These are phyloP conservation scores for Abramis brama DNA, from an alignment of 2,113 vertebrate species.

Conservation along the genomic window DNA sequence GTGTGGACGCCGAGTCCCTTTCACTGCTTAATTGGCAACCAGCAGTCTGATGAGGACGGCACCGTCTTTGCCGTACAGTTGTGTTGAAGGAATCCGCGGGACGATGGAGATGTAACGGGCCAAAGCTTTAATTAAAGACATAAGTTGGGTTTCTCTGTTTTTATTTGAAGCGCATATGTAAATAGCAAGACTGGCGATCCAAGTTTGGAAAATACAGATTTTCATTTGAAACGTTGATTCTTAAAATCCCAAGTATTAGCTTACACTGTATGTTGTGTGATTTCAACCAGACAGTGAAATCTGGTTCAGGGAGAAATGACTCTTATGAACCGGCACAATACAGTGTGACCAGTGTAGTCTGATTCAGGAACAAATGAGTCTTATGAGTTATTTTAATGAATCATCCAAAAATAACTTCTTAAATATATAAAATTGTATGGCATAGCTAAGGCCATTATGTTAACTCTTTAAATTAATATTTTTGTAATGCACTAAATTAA, in stretches of 20 bases:
- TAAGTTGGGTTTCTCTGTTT: not conserved
- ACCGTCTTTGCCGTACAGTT: conserved; percentile 2
- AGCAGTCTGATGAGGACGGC: conserved; percentile 11
- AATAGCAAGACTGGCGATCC: not conserved
- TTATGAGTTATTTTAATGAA: not conserved
- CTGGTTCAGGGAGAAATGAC: not conserved
- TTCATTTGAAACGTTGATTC: not conserved
- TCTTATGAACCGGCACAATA: not conserved
- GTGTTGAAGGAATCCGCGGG: not conserved
- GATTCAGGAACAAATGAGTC: not conserved
- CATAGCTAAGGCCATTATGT: no score
- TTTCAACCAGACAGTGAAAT: not conserved
- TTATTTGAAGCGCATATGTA: conserved; percentile 1
- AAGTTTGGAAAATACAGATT: not conserved
- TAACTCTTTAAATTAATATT: not conserved
- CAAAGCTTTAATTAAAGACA: conserved; percentile 34
- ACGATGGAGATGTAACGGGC: conserved; percentile 26
- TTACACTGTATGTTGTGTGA: not conserved
- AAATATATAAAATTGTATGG: not conserved
- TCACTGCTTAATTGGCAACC: conserved; percentile 48
- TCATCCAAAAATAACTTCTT: not conserved
- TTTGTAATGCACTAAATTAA: not conserved
- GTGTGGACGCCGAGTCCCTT: conserved; percentile 46
- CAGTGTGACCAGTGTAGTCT: not conserved
- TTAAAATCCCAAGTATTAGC: not conserved